Percentiles rank a stretch among this genome's conserved stretches.
phyloP scores from a whole-genome alignment of 2,113 vertebrate species.

The Proteles cristata region DNA sequence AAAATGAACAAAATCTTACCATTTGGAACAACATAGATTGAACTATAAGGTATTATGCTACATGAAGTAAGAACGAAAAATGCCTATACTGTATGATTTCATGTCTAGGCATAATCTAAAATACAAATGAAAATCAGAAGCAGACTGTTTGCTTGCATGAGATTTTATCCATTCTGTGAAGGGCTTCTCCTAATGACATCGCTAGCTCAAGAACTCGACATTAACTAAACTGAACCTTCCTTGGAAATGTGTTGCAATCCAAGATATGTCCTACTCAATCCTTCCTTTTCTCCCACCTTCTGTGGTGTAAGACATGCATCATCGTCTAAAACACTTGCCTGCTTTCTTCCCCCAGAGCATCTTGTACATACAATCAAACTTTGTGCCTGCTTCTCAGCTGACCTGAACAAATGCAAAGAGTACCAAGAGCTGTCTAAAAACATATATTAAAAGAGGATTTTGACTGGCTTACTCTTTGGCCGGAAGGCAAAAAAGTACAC shows the following conservation, averaged over 20 bases:
- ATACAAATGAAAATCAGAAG: too few relatives aligned
- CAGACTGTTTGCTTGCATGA: neutral
- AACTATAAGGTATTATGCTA: too few relatives aligned
- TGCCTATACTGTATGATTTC: too few relatives aligned
- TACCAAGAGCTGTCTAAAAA: neutral
- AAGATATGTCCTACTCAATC: neutral
- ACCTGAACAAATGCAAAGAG: neutral
- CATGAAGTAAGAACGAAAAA: too few relatives aligned
- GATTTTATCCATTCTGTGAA: neutral
- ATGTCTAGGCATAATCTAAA: too few relatives aligned
- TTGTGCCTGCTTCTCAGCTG: neutral
- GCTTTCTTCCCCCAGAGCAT: neutral
- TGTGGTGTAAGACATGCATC: too few relatives aligned
- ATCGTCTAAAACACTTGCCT: neutral
- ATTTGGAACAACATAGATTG: too few relatives aligned
- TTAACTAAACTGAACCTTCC: neutral
- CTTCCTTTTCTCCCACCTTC: neutral
- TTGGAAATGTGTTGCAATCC: neutral
- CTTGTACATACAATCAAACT: neutral
- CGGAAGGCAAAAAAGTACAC: neutral
- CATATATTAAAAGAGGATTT: neutral
- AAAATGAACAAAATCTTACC: too few relatives aligned
- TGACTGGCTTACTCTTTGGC: neutral
- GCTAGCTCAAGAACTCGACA: neutral
- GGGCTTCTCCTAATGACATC: neutral